A percentile compares a stretch with the other conserved stretches of the same genome.
These are phyloP conservation scores for Drosophila pandora DNA, from an alignment of 1,140 invertebrate species.

Conservation along the genomic window DNA sequence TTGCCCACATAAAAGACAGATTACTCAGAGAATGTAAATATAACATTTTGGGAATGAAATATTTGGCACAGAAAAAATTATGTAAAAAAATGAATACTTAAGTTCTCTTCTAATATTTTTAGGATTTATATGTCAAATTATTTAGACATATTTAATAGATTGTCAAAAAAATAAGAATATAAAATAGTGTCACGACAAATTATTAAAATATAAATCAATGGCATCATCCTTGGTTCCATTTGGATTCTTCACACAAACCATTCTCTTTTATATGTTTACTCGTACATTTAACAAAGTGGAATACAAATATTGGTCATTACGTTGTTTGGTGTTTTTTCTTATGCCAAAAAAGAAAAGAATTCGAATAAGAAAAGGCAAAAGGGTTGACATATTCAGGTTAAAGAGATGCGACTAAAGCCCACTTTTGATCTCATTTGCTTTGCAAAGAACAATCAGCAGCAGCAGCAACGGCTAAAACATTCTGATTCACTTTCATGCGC, in stretches of 20 bases:
- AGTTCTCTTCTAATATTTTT: no score
- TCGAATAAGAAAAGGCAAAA: conserved; percentile 16
- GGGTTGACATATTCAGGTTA: conserved; percentile 75
- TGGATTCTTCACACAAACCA: conserved; percentile 7
- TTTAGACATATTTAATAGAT: not conserved
- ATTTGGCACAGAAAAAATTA: conserved; percentile 2
- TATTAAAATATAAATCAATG: not conserved
- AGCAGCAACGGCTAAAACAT: conserved; percentile 45
- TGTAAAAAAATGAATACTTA: not conserved
- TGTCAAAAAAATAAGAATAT: no score
- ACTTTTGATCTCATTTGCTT: conserved; percentile 80
- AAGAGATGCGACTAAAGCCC: conserved; percentile 78
- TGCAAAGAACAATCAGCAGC: conserved; percentile 50
- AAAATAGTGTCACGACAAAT: not conserved
- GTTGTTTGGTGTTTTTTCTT: conserved; percentile 19
- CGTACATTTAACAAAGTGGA: conserved; percentile 16
- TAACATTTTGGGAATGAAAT: not conserved
- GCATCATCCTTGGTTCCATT: conserved; percentile 1
- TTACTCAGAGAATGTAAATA: conserved; percentile 53
- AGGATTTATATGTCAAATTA: no score
- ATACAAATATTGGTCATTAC: conserved; percentile 33
- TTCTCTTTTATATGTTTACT: conserved; percentile 32
- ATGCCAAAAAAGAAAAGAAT: conserved; percentile 40
- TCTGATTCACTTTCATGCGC: conserved; percentile 81
- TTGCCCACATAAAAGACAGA: conserved; percentile 46